Evolutionary conservation across 2,113 vertebrate genomes (phyloP).

Genomic region (Danionella cerebrum): DNA sequence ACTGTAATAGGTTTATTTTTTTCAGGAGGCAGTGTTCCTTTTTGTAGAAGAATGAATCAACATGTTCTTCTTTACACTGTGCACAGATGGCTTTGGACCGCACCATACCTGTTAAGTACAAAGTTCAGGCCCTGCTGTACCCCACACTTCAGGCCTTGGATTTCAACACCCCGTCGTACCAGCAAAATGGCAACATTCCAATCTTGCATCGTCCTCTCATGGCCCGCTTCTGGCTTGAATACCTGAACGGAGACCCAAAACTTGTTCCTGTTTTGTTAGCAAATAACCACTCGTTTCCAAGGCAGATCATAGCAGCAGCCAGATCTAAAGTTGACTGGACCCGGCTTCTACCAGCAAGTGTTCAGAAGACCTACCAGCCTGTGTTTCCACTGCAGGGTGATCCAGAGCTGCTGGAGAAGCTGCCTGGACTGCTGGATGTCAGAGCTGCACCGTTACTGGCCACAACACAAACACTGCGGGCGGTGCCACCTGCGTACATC

Average conservation of each 20-base stretch:
- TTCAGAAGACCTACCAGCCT: conserved; percentile 73
- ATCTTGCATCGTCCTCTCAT: conserved; percentile 78
- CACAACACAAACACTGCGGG: conserved; percentile 61
- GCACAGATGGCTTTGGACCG: conserved; percentile 72
- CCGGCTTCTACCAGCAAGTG: conserved; percentile 62
- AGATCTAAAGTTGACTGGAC: conserved; percentile 78
- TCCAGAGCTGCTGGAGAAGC: conserved; percentile 54
- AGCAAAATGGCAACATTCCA: conserved; percentile 80
- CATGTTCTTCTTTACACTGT: not conserved
- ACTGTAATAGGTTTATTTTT: too few relatives aligned
- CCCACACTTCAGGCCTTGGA: conserved; percentile 89
- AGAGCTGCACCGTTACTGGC: conserved; percentile 79
- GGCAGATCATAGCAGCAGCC: conserved; percentile 42
- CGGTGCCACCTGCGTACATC: conserved; percentile 80
- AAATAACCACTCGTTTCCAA: conserved; percentile 84
- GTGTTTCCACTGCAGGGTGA: conserved; percentile 62
- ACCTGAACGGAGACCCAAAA: conserved; percentile 70
- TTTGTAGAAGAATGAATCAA: not conserved
- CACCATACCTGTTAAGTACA: conserved; percentile 59
- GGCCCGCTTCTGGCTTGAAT: conserved; percentile 86
- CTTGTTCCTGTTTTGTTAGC: conserved; percentile 69
- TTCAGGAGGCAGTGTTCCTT: too few relatives aligned
- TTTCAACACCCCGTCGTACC: conserved; percentile 91
- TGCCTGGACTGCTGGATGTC: conserved; percentile 75
- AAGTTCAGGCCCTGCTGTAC: conserved; percentile 87